phyloP scores from a whole-genome alignment of 2,113 vertebrate species.

The Zosterops borbonicus region DNA sequence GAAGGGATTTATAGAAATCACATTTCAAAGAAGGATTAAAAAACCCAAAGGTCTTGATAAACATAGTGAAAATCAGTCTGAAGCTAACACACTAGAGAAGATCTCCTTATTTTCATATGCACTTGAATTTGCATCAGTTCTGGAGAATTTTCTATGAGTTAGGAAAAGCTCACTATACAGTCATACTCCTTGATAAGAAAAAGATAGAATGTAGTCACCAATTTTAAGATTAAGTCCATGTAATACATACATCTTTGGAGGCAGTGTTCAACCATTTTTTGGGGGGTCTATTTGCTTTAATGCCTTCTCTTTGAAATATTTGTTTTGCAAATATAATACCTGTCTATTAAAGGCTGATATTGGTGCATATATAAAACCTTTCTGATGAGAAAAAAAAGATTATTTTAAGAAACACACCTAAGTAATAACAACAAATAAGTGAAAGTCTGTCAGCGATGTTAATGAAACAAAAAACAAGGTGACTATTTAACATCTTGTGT shows the following conservation, averaged over 20 bases:
- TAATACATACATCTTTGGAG: background rate
- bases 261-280: background rate
- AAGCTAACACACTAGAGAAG: background rate
- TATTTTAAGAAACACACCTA: background rate
- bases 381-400: background rate
- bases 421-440: background rate
- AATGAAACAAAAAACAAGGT: background rate
- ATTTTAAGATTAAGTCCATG: background rate
- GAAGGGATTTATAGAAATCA: background rate
- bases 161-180: background rate
- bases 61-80: background rate
- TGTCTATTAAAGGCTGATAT: background rate
- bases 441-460: background rate
- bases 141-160: background rate
- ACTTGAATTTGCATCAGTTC: background rate
- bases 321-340: background rate
- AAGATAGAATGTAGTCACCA: background rate
- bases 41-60: background rate
- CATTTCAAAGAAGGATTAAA: background rate
- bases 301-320: background rate
- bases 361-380: background rate
- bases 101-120: background rate
- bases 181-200: background rate
- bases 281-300: background rate
- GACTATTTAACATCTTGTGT: background rate